Evolutionary conservation across 2,797 vertebrate genomes (phyloP).

Genomic region (Girardinus metallicus): DNA sequence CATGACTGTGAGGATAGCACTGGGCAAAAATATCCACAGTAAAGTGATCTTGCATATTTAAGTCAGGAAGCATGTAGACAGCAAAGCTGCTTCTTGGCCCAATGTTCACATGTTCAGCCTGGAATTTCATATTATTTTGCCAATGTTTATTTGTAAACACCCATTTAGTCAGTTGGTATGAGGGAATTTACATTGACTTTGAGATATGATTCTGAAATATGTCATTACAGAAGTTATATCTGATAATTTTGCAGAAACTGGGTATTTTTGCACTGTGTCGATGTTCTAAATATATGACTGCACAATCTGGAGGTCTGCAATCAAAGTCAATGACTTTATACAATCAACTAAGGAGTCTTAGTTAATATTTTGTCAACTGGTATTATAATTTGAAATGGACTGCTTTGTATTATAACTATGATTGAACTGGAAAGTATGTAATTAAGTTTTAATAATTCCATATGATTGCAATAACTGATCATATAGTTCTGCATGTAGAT

Average conservation of each 20-base stretch:
- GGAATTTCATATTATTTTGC: constrained; percentile 25
- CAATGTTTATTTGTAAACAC: constrained; percentile 31
- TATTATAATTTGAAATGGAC: neutral
- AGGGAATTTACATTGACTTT: constrained; percentile 13
- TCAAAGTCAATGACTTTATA: neutral
- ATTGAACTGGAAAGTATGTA: neutral
- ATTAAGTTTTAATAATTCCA: neutral
- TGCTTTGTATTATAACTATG: neutral
- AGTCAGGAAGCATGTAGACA: constrained; percentile 25
- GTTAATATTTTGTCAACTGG: neutral
- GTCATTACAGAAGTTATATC: neutral
- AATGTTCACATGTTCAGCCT: constrained; percentile 9
- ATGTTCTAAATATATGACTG: neutral
- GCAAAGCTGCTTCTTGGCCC: constrained; percentile 22
- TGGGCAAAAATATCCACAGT: constrained; percentile 67
- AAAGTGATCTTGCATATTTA: constrained; percentile 68
- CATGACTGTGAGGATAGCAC: constrained; percentile 74
- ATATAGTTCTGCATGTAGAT: neutral
- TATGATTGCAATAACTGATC: neutral
- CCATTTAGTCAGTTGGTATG: constrained; percentile 6
- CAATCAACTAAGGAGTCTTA: neutral
- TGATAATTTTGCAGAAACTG: neutral
- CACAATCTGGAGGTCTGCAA: neutral
- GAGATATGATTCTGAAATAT: constrained; percentile 6
- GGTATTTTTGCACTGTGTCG: neutral